Evolutionary conservation across 2,113 vertebrate genomes (phyloP), one percentile per base, ranked within the genome.

Genomic region (Hyla sarda): DNA sequence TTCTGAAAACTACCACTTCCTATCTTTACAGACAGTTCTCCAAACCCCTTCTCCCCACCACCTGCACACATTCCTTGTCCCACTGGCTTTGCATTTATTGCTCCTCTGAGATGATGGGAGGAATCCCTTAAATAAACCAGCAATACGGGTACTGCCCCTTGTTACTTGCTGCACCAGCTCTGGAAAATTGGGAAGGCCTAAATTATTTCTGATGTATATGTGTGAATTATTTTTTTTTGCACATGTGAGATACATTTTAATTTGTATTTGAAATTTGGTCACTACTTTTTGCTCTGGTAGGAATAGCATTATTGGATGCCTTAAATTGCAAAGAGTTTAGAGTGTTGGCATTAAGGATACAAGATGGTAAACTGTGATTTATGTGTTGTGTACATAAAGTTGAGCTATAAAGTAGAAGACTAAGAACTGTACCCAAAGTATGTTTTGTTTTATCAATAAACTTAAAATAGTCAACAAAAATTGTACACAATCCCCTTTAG

Each of bases 1-100:
- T 88, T 88, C 89, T 88, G 87, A 90, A 91, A 90, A 88, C 90
- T 85, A 90, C 87, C 86, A 89, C 89, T 92, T 88, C 90, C 72
- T 87, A 23, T 45, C 65, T 75, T 69, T 65, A 25, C 62, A 87
- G 82, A 85, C 52, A 87, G 56, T 69, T 47, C 77, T 50, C 73
- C 83, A 74, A 82, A 16, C 52, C 85, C 71, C 83, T 54, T 50
- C 30, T 75, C 71, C 81, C 54, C 82, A 50, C 62, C 52, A 56
- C 60, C 67, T 74, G 28, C 28, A 62, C 77, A 60, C 50, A 60
- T 48, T 28, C 72, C 60, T 74, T 65, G 60, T 85, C 81, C 71
- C 72, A 72, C 60, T 87, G 56, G 30, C 78, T 82, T 86, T 34
- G 82, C 62, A 73, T 71, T 71, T 48, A 47, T 54, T 48, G 76